phyloP scores from a whole-genome alignment of 2,113 vertebrate species.

The Dolichotis patagonum region DNA sequence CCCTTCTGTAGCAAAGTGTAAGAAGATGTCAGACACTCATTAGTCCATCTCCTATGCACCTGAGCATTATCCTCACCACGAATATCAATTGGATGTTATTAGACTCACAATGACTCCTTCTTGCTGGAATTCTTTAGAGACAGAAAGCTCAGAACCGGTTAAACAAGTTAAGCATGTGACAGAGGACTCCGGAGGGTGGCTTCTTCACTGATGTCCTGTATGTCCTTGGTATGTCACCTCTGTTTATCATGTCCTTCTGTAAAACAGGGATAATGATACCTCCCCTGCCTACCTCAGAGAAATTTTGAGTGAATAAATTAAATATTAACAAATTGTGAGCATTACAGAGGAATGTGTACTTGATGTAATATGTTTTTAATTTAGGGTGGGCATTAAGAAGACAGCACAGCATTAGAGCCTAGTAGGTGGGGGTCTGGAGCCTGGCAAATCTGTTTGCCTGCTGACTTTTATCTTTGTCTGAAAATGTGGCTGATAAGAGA shows the following conservation, averaged over 20 bases:
- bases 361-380: neutral
- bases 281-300: neutral
- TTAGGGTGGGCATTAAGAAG: neutral
- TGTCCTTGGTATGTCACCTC: neutral
- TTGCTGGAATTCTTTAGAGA: conserved; percentile 53
- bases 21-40: conserved; percentile 7
- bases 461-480: neutral
- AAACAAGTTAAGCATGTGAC: conserved; percentile 56
- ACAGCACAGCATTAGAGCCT: neutral
- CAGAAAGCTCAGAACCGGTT: conserved; percentile 39
- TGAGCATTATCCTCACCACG: neutral
- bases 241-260: neutral
- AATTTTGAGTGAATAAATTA: neutral
- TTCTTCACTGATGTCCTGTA: neutral
- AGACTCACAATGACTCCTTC: conserved; percentile 53
- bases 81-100: neutral
- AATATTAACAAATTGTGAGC: neutral
- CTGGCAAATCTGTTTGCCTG: neutral
- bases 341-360: neutral
- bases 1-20: neutral
- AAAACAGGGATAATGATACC: neutral
- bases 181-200: neutral
- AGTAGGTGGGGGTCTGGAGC: neutral
- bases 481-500: neutral
- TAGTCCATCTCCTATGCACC: neutral